Percentiles rank a stretch among this genome's conserved stretches.
These are phyloP conservation scores for Procambarus virginalis DNA, from an alignment of 1,140 invertebrate species.

Conservation along the genomic window DNA sequence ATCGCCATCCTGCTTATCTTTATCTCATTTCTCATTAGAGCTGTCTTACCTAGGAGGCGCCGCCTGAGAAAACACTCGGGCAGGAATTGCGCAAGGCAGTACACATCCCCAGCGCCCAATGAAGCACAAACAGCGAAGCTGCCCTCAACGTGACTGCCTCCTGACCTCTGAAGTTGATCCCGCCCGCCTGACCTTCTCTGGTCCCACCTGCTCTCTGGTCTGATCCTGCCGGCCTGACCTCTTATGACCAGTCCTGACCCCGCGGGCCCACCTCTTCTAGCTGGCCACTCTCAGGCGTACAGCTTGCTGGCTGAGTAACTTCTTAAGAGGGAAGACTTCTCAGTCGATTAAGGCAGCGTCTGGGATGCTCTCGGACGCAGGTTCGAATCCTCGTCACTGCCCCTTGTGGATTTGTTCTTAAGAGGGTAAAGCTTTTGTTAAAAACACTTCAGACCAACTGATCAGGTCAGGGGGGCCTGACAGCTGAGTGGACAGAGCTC, in stretches of 20 bases:
- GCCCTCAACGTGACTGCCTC: background rate
- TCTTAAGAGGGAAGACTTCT: too few species aligned
- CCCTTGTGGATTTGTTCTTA: too few species aligned
- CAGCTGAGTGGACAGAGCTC: too few species aligned
- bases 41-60: background rate
- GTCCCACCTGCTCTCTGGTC: background rate
- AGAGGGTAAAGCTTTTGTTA: too few species aligned
- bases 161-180: background rate
- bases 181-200: background rate
- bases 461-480: too few species aligned
- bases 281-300: background rate
- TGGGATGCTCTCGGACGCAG: too few species aligned
- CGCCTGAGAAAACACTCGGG: background rate
- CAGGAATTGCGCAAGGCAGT: slow-evolving; percentile 1
- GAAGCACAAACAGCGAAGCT: background rate
- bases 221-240: slow-evolving; percentile 5
- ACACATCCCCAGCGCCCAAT: slow-evolving; percentile 1
- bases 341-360: too few species aligned
- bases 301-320: background rate
- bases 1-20: background rate
- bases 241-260: background rate
- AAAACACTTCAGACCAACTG: too few species aligned
- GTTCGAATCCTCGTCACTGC: too few species aligned
- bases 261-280: too few species aligned
- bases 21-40: background rate